Evolutionary conservation across 2,797 vertebrate genomes (phyloP).

Genomic region (Scomberomorus guttatus): DNA sequence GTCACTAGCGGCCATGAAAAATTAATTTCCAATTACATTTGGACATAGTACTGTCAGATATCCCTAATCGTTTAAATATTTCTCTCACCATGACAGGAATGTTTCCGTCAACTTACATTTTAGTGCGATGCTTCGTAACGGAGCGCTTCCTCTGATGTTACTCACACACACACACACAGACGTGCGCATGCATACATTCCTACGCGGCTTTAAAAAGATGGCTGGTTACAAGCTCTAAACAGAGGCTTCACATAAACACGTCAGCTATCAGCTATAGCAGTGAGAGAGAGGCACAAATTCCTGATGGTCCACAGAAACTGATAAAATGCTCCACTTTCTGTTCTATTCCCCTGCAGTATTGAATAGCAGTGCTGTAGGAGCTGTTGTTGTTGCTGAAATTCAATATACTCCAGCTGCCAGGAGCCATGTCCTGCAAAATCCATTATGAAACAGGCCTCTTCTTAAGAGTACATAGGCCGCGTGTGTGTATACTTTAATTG

Average conservation of each 20-base stretch:
- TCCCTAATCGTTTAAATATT: constrained; percentile 20
- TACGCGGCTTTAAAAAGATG: neutral
- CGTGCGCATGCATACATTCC: neutral
- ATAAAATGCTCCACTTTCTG: neutral
- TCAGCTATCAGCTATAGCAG: constrained; percentile 2
- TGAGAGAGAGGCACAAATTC: neutral
- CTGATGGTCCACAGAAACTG: constrained; percentile 2
- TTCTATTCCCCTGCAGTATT: constrained; percentile 29
- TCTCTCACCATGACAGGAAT: constrained; percentile 8
- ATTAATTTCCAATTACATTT: constrained; percentile 35
- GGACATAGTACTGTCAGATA: constrained; percentile 17
- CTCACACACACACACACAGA: neutral
- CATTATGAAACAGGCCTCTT: constrained; percentile 57
- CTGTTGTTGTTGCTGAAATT: constrained; percentile 60
- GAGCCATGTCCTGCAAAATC: constrained; percentile 51
- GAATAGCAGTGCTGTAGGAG: constrained; percentile 29
- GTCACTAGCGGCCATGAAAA: constrained; percentile 15
- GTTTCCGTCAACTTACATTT: constrained; percentile 31
- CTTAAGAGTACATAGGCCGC: constrained; percentile 48
- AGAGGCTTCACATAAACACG: constrained; percentile 14
- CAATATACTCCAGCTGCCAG: constrained; percentile 50
- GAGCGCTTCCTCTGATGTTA: neutral
- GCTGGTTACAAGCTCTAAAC: neutral
- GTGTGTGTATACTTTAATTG: constrained; percentile 30
- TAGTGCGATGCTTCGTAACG: neutral